Base-by-base conservation (phyloP, 2,888 invertebrate genomes). In the Zele albiditarsus region DNA sequence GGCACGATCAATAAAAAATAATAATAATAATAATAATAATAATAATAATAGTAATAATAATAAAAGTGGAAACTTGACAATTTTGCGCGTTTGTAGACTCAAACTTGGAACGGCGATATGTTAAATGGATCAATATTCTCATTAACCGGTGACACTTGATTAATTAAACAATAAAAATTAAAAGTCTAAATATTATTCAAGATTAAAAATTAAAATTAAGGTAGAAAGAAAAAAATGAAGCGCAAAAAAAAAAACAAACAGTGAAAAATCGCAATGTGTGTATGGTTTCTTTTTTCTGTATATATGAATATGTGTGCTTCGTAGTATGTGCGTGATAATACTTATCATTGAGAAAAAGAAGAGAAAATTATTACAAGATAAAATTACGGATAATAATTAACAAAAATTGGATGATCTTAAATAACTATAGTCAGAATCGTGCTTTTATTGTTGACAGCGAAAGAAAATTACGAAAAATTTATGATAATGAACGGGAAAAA, bases 61-160 rank as follows among this genome's bases (percentile, higher is more conserved):
- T 38, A 8, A 62, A 33, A n/a, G n/a, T 6, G 5, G 10, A 33
- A 12, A 58, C 25, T 42, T 20, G n/a, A 38, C 42, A 57, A 57
- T 14, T 28, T 60, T 75, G 72, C 74, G 72, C 65, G 71, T 66
- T 78, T 73, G 75, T 74, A 76, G 75, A 76, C 78, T 80, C 77
- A 81, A 82, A 82, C 78, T 81, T 80, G 82, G 31, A 84, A 83
- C 84, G 83, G 80, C 85, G 88, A 88, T 88, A 88, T 88, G 88
- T 88, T 86, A 81, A 86, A 69, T 46, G 25, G 66, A 73, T 63
- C 60, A 71, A 57, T 60, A 25, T 60, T 38, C 58, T 33, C 46
- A 60, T 58, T 38, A 10, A 31, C 28, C 25, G 14, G 33, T 33
- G 33, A 38, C 42, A 58, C n/a, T 62, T 72, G 31, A 71, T 27